Evolutionary conservation across 2,113 vertebrate species (phyloP).

Genomic region (Perca flavescens): DNA sequence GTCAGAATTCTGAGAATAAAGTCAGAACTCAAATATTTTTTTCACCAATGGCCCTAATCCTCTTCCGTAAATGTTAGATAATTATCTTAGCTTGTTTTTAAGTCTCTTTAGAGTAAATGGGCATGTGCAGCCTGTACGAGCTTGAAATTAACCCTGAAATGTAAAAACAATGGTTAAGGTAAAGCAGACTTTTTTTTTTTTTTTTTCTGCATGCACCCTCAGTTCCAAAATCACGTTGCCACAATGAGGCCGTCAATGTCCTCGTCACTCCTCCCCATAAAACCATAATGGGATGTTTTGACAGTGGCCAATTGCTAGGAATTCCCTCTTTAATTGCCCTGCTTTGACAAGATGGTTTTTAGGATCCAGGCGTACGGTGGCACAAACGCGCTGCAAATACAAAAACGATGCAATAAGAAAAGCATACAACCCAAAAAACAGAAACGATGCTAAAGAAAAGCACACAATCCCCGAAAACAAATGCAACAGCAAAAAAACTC

Average conservation of each 20-base stretch:
- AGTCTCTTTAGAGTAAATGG: background rate
- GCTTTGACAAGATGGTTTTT: constrained; percentile 46
- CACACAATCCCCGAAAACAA: no score
- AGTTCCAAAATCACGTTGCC: background rate
- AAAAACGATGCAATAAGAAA: no score
- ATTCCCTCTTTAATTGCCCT: constrained; percentile 47
- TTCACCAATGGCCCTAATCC: no score
- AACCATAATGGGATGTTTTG: constrained; percentile 74
- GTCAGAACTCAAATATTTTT: no score
- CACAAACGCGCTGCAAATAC: no score
- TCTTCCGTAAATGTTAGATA: no score
- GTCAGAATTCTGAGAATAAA: no score
- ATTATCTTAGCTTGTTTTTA: background rate
- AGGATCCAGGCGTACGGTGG: constrained; percentile 12
- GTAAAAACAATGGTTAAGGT: background rate
- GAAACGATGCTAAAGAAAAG: no score
- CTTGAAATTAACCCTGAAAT: background rate
- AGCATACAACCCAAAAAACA: no score
- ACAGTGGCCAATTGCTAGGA: constrained; percentile 62
- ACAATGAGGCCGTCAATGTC: background rate
- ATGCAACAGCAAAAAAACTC: no score
- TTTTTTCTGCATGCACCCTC: background rate
- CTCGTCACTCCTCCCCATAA: constrained; percentile 49
- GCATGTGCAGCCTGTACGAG: background rate
- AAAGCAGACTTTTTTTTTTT: constrained; percentile 10